These are phyloP conservation scores for Smutsia gigantea DNA, from an alignment of 2,797 vertebrate species.

Conservation along the genomic window DNA sequence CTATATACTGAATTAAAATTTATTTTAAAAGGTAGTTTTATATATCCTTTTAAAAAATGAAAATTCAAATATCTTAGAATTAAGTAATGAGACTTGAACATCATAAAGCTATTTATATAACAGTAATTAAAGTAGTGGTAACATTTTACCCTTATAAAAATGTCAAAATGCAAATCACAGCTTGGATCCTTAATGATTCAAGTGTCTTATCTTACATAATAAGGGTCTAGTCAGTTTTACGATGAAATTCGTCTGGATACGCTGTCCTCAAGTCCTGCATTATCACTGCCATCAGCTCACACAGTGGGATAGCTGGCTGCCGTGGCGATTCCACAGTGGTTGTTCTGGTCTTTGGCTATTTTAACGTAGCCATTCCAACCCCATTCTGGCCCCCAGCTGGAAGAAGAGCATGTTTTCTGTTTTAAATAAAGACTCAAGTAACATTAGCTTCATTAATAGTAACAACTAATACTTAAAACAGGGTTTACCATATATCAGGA, in stretches of 20 bases:
- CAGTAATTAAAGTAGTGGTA: slow-evolving; percentile 76
- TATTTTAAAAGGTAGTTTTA: slow-evolving; percentile 84
- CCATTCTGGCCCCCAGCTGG: slow-evolving; percentile 95
- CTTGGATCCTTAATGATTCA: slow-evolving; percentile 78
- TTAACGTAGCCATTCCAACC: slow-evolving; percentile 93
- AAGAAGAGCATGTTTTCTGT: slow-evolving; percentile 58
- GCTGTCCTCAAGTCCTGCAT: background rate
- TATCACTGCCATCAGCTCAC: slow-evolving; percentile 68
- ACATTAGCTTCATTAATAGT: background rate
- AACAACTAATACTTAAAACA: background rate
- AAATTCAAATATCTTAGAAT: slow-evolving; percentile 75
- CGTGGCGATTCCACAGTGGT: slow-evolving; percentile 96
- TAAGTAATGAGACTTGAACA: slow-evolving; percentile 79
- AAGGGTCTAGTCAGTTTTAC: slow-evolving; percentile 78
- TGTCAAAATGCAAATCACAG: slow-evolving; percentile 80
- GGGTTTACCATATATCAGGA: background rate
- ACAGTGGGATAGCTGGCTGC: slow-evolving; percentile 95
- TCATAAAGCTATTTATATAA: slow-evolving; percentile 85
- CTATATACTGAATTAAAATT: slow-evolving; percentile 76
- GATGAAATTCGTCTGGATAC: slow-evolving; percentile 70
- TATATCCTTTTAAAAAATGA: slow-evolving; percentile 74
- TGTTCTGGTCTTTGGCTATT: slow-evolving; percentile 94
- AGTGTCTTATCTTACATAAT: slow-evolving; percentile 72
- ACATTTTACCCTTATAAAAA: slow-evolving; percentile 84
- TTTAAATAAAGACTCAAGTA: slow-evolving; percentile 27